Conservation (phyloP, 2,113 vertebrate genomes). For the Lepisosteus oculatus region DNA sequence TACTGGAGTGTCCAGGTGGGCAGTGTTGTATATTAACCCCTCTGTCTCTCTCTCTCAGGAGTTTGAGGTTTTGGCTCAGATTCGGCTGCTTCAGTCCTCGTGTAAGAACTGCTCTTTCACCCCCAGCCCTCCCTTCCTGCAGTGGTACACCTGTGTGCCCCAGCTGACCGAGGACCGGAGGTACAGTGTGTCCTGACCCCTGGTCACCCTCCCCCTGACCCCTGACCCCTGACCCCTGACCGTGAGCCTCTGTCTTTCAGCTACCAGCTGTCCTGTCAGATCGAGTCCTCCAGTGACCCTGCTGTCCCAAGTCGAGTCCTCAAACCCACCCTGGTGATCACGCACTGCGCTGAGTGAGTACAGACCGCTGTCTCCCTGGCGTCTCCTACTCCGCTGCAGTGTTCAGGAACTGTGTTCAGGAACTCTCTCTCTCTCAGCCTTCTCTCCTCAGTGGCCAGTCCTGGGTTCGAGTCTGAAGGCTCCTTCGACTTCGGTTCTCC, state of each 20-base stretch:
- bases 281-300: constrained; percentile 65
- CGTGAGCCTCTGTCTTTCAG: constrained; percentile 42
- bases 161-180: constrained; percentile 73
- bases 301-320: constrained; percentile 47
- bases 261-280: constrained; percentile 79
- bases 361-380: background rate
- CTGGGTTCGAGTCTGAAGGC: constrained; percentile 52
- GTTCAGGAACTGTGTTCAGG: background rate
- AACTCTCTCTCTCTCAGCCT: constrained; percentile 35
- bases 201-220: too few species aligned
- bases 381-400: background rate
- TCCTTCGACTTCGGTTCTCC: constrained; percentile 60
- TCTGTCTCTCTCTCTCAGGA: constrained; percentile 61
- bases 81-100: constrained; percentile 78
- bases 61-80: constrained; percentile 83
- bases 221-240: too few species aligned
- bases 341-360: constrained; percentile 79
- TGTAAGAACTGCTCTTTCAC: constrained; percentile 76
- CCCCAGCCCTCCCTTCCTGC: constrained; percentile 61
- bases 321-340: constrained; percentile 77
- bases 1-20: too few species aligned
- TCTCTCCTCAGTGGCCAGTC: constrained; percentile 53
- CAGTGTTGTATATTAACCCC: background rate
- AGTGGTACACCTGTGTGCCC: constrained; percentile 74
- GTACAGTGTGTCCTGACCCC: constrained; percentile 37